Evolutionary conservation across 2,113 vertebrate species (phyloP).

Genomic region (Empidonax traillii): DNA sequence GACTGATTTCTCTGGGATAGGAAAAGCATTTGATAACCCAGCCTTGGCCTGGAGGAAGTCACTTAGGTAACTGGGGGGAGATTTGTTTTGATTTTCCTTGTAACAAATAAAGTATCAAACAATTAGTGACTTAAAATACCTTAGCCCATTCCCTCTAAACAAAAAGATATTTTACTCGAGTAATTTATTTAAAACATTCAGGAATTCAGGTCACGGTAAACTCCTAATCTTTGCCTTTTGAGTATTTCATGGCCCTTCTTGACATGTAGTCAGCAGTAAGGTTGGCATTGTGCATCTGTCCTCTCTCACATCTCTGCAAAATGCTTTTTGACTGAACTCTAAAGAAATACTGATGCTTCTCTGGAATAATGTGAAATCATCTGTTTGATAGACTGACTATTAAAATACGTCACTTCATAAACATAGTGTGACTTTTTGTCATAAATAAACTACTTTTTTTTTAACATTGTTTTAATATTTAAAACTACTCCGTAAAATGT

Average conservation of each 20-base stretch:
- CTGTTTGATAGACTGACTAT: background rate
- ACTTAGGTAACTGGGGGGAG: background rate
- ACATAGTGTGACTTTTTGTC: background rate
- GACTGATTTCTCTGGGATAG: background rate
- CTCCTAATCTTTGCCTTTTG: background rate
- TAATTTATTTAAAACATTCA: background rate
- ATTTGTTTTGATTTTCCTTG: background rate
- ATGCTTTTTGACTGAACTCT: background rate
- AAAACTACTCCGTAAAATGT: background rate
- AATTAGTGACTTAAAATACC: background rate
- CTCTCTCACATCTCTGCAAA: background rate
- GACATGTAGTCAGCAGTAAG: background rate
- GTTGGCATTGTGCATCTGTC: background rate
- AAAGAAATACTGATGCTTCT: background rate
- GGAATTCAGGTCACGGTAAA: background rate
- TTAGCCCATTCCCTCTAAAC: background rate
- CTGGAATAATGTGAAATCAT: background rate
- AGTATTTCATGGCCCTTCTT: background rate
- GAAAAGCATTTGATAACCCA: background rate
- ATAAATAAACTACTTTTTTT: background rate
- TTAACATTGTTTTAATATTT: background rate
- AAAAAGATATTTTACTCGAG: background rate
- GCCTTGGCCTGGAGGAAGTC: background rate
- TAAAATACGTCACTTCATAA: background rate
- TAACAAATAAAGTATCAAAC: background rate